These are phyloP conservation scores for Drosophila ohnishii DNA, from an alignment of 1,140 invertebrate species.

Conservation along the genomic window DNA sequence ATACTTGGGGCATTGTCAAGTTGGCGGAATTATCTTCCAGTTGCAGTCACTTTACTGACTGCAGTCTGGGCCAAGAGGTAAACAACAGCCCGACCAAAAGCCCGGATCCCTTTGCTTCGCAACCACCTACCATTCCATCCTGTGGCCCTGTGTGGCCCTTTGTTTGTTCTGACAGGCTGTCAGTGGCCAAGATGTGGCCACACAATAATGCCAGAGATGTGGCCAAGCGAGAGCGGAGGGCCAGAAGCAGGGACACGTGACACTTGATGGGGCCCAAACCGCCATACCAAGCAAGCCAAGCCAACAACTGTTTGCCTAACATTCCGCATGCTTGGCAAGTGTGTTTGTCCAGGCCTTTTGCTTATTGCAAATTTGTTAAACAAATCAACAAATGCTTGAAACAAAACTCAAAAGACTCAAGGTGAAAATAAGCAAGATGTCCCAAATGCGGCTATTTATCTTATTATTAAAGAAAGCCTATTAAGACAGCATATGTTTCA, in stretches of 20 bases:
- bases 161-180: conserved; percentile 67
- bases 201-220: conserved; percentile 42
- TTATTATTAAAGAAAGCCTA: not conserved
- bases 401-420: conserved; percentile 1
- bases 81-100: conserved; percentile 33
- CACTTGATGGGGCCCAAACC: conserved; percentile 56
- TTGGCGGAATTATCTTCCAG: conserved; percentile 17
- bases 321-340: conserved; percentile 40
- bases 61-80: conserved; percentile 50
- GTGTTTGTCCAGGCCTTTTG: conserved; percentile 55
- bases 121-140: not conserved
- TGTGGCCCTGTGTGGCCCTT: conserved; percentile 55
- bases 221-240: conserved; percentile 11
- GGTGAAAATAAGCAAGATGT: not conserved
- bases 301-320: conserved; percentile 30
- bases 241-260: conserved; percentile 54
- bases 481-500: not conserved
- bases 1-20: conserved; percentile 2
- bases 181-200: conserved; percentile 74
- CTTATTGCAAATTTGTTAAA: conserved; percentile 64
- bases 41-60: conserved; percentile 48
- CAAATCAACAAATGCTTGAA: conserved; percentile 60
- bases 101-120: not conserved
- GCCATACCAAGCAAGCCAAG: conserved; percentile 8
- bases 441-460: not conserved